Percentiles rank a stretch among this genome's conserved stretches.
Evolutionary conservation across 2,113 vertebrate species (phyloP).

Genomic region (Marcusenius ussheri): DNA sequence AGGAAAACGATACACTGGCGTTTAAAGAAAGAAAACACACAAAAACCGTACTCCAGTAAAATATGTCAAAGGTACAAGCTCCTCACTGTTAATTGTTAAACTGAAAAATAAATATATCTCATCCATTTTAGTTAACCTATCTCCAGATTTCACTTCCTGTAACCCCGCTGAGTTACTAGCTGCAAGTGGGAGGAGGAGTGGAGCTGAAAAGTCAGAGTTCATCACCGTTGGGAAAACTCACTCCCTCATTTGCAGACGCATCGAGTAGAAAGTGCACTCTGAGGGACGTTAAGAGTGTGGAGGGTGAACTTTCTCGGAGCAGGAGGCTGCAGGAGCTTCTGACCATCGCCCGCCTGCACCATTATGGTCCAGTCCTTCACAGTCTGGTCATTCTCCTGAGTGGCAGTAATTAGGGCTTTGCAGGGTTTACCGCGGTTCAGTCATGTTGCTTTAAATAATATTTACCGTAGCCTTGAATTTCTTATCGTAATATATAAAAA

Average conservation of each 20-base stretch:
- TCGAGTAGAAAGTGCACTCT: neutral
- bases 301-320: neutral
- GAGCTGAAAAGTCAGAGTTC: neutral
- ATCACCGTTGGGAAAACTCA: neutral
- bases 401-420: neutral
- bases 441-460: slow-evolving; percentile 16
- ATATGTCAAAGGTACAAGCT: neutral
- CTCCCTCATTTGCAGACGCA: neutral
- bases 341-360: neutral
- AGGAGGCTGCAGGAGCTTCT: neutral
- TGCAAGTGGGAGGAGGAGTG: neutral
- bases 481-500: slow-evolving; percentile 17
- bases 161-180: no score
- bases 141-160: neutral
- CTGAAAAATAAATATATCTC: neutral
- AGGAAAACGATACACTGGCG: neutral
- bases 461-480: slow-evolving; percentile 22
- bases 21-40: neutral
- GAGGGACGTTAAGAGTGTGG: neutral
- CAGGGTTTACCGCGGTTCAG: neutral
- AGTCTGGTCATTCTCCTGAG: neutral
- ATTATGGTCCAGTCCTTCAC: neutral
- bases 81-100: neutral
- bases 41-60: neutral
- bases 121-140: neutral